Evolutionary conservation across 1,140 invertebrate genomes (phyloP).

Genomic region (Spodoptera frugiperda): DNA sequence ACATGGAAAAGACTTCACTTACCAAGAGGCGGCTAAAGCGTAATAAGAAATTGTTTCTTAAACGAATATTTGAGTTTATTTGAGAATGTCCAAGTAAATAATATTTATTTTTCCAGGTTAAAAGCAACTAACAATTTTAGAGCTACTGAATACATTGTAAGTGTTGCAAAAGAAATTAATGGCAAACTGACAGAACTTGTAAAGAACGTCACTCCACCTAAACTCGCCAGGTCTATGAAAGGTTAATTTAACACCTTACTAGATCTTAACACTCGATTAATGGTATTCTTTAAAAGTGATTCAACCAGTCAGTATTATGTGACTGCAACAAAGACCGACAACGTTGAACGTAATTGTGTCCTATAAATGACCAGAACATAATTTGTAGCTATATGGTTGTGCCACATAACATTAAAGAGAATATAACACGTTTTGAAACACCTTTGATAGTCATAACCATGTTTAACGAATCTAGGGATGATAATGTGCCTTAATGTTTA

Average conservation of each 20-base stretch:
- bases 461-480: no score
- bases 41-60: constrained; percentile 48
- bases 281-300: no score
- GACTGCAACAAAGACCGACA: no score
- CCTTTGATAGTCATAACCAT: no score
- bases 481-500: constrained; percentile 15
- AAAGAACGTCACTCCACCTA: constrained; percentile 60
- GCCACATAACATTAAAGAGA: no score
- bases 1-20: constrained; percentile 68
- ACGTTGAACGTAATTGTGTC: no score
- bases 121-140: constrained; percentile 64
- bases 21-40: constrained; percentile 67
- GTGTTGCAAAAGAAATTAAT: constrained; percentile 61
- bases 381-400: no score
- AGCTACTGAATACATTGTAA: constrained; percentile 66
- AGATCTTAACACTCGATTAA: not conserved
- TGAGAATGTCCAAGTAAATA: no score
- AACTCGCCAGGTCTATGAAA: constrained; percentile 66
- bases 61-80: not conserved
- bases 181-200: constrained; percentile 56
- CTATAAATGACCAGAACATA: no score
- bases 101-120: constrained; percentile 53
- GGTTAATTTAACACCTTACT: constrained; percentile 48
- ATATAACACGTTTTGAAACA: no score
- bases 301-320: no score